Evolutionary conservation across 2,113 vertebrate species (phyloP), one percentile per base, ranked within the genome.

Genomic region (Pelmatolapia mariae): DNA sequence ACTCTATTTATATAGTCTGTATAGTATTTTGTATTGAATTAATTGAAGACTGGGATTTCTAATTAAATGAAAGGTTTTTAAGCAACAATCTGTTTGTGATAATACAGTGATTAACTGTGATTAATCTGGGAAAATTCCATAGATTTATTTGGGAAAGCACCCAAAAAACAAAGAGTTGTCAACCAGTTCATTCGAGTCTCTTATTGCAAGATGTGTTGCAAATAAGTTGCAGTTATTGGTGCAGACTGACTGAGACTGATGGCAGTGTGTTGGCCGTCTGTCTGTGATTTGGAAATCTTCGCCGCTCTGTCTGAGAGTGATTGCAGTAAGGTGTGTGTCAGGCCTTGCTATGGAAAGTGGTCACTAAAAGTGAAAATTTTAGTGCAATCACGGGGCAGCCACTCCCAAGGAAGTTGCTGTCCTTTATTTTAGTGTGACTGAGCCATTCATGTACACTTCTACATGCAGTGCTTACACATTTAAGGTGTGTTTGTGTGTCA

Each of bases 401-500:
- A 71, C n/a, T 38, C 13, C 3, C 38, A 43, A 26, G 12, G 66
- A 71, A 43, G 66, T 0, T 0, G 13, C 5, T 26, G 22, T 45
- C 13, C 38, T 45, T 16, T 73, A 18, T 73, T 73, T 71, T 15
- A 73, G 22, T 73, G 68, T 26, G 68, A 26, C 66, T n/a, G 31
- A 66, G 33, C 61, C 31, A 24, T 24, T 4, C n/a, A 24, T 8
- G 24, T 45, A 73, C 33, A 2, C 68, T 16, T 43, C 13, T 16
- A 11, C 22, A 0, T 2, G 43, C 2, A 29, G 13, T 18, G 43
- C 18, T 50, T 31, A 29, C 2, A 61, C 6, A 9, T 78, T n/a
- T n/a, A 5, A 45, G 15, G 26, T 85, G 47, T 81, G 43, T 87
- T 38, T 87, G 43, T 87, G 22, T 29, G 76, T 79, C 81, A 98